Evolutionary conservation across 2,888 invertebrate genomes (phyloP).

Genomic region (Andrena trimmerana): DNA sequence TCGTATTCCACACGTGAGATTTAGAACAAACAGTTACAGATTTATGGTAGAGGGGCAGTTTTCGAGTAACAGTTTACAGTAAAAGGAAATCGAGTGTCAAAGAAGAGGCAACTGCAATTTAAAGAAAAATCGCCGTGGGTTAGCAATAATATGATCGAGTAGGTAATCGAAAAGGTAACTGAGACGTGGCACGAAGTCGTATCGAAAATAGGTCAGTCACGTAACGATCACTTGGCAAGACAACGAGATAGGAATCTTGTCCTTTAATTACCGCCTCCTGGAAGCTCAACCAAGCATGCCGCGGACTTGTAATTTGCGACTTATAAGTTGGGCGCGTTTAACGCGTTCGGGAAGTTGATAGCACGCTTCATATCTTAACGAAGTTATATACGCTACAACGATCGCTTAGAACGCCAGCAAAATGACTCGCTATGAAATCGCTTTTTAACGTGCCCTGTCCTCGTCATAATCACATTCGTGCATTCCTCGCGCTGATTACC

Average conservation of each 20-base stretch:
- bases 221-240: slow-evolving; percentile 61
- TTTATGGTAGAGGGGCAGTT: too few relatives aligned
- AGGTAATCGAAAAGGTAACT: slow-evolving; percentile 3
- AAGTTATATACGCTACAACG: slow-evolving; percentile 5
- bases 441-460: neutral
- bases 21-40: too few relatives aligned
- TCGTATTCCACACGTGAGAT: too few relatives aligned
- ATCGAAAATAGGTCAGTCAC: slow-evolving; percentile 59
- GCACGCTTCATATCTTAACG: slow-evolving; percentile 19
- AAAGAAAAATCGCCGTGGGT: neutral
- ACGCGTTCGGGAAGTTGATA: slow-evolving; percentile 50
- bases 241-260: slow-evolving; percentile 59
- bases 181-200: slow-evolving; percentile 18
- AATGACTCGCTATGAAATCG: slow-evolving; percentile 1
- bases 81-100: too few relatives aligned
- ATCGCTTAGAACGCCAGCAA: neutral
- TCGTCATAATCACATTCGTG: neutral
- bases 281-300: slow-evolving; percentile 54
- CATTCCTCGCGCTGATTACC: neutral
- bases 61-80: too few relatives aligned
- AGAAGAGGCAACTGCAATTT: neutral
- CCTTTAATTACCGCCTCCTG: slow-evolving; percentile 65
- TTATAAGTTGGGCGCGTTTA: slow-evolving; percentile 49
- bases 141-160: slow-evolving; percentile 20
- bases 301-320: slow-evolving; percentile 58